Evolutionary conservation across 2,797 vertebrate species (phyloP), one percentile per base, ranked within the genome.

Genomic region (Hoplostethus atlanticus): DNA sequence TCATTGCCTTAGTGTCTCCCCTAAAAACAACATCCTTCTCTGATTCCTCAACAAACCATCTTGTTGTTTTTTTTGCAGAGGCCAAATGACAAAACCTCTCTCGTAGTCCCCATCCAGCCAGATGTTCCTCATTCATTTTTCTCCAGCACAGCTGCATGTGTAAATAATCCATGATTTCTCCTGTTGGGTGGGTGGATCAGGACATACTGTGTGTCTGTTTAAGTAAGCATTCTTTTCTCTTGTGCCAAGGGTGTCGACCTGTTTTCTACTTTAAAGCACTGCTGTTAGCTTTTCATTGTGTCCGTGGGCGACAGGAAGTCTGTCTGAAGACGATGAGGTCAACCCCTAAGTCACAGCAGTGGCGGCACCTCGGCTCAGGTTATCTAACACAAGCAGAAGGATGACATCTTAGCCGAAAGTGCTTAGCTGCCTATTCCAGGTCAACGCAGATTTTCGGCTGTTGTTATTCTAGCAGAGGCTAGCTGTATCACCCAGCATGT

Each of bases 41-140:
- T 79, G 75, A 86, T 89, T 85, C 66, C 77, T 89, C 75, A 72
- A 61, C 70, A 73, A 62, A 54, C 64, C 68, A 66, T 50, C 1
- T 2, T 83, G 81, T 2, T 83, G 81, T 87, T 89, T 88, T 83
- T 75, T 65, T 86, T 76, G 61, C 75, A 67, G 42, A 66, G 76
- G 73, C 78, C 78, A 81, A 79, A 85, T 63, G 68, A 64, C 80
- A 73, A 69, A 78, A 73, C 74, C 59, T 79, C 73, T 78, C 73
- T 80, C 62, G 44, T 46, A 71, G 76, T 42, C 74, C 58, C 72
- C 70, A 80, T 84, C 54, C 84, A 84, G 85, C 88, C 94, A 95
- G 93, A 94, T 95, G 94, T 95, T 94, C 87, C 80, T 94, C 91
- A 91, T 93, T 89, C 90, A 93, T 94, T 92, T 94, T 92, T 93